Percentiles rank a stretch among this genome's conserved stretches.
Evolutionary conservation across 2,113 vertebrate genomes (phyloP).

Genomic region (Tragulus kanchil): DNA sequence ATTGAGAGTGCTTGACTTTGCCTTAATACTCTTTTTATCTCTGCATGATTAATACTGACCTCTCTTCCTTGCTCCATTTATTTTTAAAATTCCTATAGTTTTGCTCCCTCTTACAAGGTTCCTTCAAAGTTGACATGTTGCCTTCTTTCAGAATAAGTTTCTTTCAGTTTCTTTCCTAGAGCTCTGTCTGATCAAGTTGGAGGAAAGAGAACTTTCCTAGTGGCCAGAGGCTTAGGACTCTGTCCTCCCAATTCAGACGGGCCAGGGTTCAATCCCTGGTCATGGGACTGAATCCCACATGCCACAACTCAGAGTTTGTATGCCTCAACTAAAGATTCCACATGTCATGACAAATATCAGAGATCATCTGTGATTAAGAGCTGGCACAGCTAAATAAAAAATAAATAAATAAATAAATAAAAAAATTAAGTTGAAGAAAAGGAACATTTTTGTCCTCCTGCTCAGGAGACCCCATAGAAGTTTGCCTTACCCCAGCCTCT

Average conservation of each 20-base stretch:
- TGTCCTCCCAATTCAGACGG: background rate
- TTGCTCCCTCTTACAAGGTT: background rate
- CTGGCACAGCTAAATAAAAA: background rate
- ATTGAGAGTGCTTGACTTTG: background rate
- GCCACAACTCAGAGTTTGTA: background rate
- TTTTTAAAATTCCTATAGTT: background rate
- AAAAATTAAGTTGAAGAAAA: background rate
- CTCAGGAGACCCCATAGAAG: background rate
- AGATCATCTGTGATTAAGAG: background rate
- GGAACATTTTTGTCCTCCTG: background rate
- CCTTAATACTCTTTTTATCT: background rate
- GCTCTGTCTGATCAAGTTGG: background rate
- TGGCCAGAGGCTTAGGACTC: background rate
- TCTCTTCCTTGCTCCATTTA: background rate
- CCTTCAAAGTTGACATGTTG: background rate
- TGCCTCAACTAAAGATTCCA: background rate
- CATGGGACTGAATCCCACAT: background rate
- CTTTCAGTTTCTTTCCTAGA: background rate
- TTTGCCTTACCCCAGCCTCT: background rate
- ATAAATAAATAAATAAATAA: background rate
- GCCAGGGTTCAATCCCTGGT: background rate
- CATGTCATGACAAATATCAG: background rate
- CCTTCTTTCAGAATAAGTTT: constrained; percentile 15
- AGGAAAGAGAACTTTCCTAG: background rate
- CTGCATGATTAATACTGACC: background rate